Percentiles rank a stretch among this genome's conserved stretches.
These are phyloP conservation scores for Apostichopus japonicus DNA, from an alignment of 35 echinoderm and acorn worm species.

Conservation along the genomic window DNA sequence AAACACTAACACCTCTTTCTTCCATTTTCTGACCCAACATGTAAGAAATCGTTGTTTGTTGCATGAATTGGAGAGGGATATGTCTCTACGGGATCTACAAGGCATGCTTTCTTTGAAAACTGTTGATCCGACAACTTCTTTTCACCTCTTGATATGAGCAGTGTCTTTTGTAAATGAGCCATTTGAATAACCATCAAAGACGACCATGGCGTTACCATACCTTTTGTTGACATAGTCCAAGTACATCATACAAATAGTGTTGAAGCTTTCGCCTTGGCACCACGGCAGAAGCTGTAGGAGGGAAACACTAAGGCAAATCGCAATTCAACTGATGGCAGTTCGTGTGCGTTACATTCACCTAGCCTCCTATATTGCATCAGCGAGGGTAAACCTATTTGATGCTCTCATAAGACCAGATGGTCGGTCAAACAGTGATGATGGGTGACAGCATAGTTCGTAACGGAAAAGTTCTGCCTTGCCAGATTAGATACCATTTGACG, in stretches of 20 bases:
- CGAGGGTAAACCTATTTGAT: conserved; percentile 9
- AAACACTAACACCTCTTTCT: neutral
- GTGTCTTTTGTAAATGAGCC: conserved; percentile 50
- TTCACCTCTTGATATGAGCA: conserved; percentile 30
- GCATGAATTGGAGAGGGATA: neutral
- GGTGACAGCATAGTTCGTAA: conserved; percentile 27
- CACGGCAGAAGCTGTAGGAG: conserved; percentile 10
- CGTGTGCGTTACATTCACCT: neutral
- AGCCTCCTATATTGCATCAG: neutral
- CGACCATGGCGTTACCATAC: conserved; percentile 39
- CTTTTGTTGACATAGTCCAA: conserved; percentile 35
- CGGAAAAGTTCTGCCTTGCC: too few relatives aligned
- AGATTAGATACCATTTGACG: neutral
- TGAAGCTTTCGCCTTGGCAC: too few relatives aligned
- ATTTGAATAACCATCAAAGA: conserved; percentile 54
- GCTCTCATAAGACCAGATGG: conserved; percentile 4
- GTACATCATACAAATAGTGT: conserved; percentile 32
- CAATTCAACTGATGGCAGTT: too few relatives aligned
- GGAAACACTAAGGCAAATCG: conserved; percentile 12
- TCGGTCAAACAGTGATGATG: conserved; percentile 57
- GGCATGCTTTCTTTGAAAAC: conserved; percentile 38
- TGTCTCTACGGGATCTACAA: conserved; percentile 28
- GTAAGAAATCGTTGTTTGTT: conserved; percentile 34
- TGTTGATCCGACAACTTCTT: neutral
- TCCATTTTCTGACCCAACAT: conserved; percentile 12